Percentiles rank a stretch among this genome's conserved stretches.
These are phyloP conservation scores for Laticauda colubrina DNA, from an alignment of 2,113 vertebrate species.

Conservation along the genomic window DNA sequence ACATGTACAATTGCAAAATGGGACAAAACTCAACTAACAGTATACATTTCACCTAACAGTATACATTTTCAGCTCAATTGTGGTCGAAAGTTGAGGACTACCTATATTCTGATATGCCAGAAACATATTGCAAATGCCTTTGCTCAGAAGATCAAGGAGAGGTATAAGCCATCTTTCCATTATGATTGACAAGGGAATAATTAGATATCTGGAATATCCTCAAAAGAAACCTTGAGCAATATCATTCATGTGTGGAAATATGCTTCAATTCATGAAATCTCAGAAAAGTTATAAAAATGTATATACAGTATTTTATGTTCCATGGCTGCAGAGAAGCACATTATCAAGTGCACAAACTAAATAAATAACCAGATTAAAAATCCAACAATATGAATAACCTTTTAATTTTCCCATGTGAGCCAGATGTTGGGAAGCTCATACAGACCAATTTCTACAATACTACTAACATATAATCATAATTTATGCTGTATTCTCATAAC, in stretches of 20 bases:
- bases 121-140: conserved; percentile 18
- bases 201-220: background rate
- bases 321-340: background rate
- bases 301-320: background rate
- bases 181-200: background rate
- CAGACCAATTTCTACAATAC: background rate
- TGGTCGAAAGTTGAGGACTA: no score
- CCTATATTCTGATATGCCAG: conserved; percentile 3
- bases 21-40: no score
- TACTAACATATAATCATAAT: background rate
- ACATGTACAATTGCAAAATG: background rate
- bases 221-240: background rate
- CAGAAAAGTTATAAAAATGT: background rate
- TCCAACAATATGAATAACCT: background rate
- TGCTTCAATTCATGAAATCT: background rate
- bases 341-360: background rate
- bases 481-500: background rate
- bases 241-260: background rate
- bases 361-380: background rate
- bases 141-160: conserved; percentile 15
- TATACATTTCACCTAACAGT: no score
- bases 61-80: no score
- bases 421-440: background rate
- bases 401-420: background rate
- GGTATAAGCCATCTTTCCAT: background rate